Conservation (phyloP, 2,113 vertebrate genomes). For the Chlorocebus sabaeus region DNA sequence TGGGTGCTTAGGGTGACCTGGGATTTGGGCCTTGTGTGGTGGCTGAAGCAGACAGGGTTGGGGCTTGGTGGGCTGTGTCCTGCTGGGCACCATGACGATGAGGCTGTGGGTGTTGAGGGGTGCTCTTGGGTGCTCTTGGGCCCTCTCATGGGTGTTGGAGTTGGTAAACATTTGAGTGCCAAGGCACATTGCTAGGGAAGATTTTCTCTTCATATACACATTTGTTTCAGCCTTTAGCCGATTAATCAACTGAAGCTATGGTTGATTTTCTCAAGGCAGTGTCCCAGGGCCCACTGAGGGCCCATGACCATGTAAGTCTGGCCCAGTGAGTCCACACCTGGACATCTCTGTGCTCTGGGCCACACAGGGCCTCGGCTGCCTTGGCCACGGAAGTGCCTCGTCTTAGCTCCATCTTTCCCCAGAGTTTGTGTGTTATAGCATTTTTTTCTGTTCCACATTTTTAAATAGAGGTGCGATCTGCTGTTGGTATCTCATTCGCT, state of each 20-base stretch:
- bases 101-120: background rate
- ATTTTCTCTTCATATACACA: background rate
- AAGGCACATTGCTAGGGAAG: background rate
- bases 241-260: background rate
- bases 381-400: background rate
- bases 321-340: fast-evolving
- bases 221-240: background rate
- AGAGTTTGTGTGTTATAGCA: background rate
- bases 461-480: background rate
- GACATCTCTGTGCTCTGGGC: fast-evolving
- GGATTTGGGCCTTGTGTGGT: background rate
- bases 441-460: background rate
- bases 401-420: background rate
- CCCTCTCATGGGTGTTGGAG: background rate
- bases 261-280: background rate
- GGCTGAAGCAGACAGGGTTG: background rate
- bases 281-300: background rate
- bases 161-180: background rate
- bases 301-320: background rate
- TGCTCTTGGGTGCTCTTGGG: background rate
- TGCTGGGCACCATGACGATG: background rate
- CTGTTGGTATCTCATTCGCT: background rate
- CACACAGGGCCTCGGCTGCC: background rate
- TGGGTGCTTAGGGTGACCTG: background rate
- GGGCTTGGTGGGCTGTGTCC: background rate